A percentile compares a stretch with the other conserved stretches of the same genome.
phyloP scores from a whole-genome alignment of 2,113 vertebrate genomes.

The Alectura lathami region DNA sequence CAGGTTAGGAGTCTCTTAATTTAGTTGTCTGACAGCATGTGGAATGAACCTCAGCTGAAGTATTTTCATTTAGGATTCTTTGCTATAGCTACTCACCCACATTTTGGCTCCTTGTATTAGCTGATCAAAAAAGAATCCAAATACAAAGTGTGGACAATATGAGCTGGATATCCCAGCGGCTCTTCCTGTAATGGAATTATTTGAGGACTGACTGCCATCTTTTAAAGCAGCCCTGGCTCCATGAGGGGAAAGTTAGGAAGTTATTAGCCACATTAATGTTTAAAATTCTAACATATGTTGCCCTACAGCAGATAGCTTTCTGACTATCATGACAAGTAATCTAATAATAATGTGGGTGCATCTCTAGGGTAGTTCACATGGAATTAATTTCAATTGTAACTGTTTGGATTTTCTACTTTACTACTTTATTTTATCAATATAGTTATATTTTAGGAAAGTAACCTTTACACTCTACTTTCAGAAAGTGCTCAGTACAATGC shows the following conservation, averaged over 20 bases:
- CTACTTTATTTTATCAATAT: neutral
- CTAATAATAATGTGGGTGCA: neutral
- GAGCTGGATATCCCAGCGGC: neutral
- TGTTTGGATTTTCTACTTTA: neutral
- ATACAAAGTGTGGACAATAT: neutral
- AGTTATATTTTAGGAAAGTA: neutral
- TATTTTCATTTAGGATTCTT: neutral
- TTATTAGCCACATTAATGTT: neutral
- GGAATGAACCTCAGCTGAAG: neutral
- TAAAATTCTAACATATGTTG: neutral
- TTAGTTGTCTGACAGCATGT: neutral
- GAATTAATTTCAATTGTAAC: neutral
- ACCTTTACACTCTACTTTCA: neutral
- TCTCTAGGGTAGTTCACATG: neutral
- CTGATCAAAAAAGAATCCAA: neutral
- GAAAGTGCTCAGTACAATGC: neutral
- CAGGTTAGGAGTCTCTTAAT: neutral
- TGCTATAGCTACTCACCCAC: neutral
- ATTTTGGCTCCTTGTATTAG: neutral
- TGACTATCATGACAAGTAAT: neutral
- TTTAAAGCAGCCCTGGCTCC: neutral
- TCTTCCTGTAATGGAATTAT: neutral
- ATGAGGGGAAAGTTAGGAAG: neutral
- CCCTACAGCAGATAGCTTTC: neutral
- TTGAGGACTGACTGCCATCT: slow-evolving; percentile 6